These are phyloP conservation scores for Neoarius graeffei DNA, from an alignment of 2,113 vertebrate genomes.

Conservation along the genomic window DNA sequence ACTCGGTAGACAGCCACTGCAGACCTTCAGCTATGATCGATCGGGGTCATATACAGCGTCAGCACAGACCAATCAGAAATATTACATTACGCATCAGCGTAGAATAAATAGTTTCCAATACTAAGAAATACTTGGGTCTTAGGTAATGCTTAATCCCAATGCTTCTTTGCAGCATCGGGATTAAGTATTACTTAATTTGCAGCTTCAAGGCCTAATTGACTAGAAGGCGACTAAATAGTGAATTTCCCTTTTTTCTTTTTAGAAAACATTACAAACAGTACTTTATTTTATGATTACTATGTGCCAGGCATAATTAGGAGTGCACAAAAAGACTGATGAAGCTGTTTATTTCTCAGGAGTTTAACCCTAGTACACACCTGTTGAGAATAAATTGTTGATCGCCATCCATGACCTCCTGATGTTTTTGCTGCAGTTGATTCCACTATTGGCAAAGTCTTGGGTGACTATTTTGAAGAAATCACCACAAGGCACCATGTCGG, in stretches of 20 bases:
- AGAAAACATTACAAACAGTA: background rate
- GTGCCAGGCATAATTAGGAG: background rate
- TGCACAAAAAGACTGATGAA: background rate
- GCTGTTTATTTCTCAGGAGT: background rate
- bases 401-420: conserved; percentile 87
- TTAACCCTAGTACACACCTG: conserved; percentile 68
- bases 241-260: background rate
- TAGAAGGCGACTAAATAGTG: background rate
- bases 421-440: conserved; percentile 78
- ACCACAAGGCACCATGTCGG: conserved; percentile 82
- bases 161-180: background rate
- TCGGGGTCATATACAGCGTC: background rate
- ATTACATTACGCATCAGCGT: background rate
- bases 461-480: conserved; percentile 85
- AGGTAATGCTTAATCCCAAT: background rate
- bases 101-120: background rate
- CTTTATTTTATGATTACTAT: background rate
- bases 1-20: conserved; percentile 81
- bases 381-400: conserved; percentile 76
- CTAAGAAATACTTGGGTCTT: background rate
- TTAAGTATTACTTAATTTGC: background rate
- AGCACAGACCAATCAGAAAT: background rate
- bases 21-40: conserved; percentile 73
- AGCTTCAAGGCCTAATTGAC: background rate
- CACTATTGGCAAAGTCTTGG: conserved; percentile 81